phyloP scores from a whole-genome alignment of 2,113 vertebrate species.

The Callipepla squamata region DNA sequence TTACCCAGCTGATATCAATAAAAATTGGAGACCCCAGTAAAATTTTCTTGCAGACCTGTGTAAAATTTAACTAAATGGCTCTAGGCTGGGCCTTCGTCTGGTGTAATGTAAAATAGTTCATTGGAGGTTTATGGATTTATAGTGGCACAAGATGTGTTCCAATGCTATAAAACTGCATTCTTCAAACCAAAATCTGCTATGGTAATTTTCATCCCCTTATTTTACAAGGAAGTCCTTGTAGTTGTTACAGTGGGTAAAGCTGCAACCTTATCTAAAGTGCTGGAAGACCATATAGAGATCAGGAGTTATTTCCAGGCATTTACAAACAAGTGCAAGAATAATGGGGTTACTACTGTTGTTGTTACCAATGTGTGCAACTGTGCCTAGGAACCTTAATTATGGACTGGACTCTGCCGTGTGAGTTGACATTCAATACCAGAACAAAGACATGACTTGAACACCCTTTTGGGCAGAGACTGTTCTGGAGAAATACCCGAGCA shows the following conservation, averaged over 20 bases:
- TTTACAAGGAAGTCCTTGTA: not conserved
- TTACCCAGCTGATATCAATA: not conserved
- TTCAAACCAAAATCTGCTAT: not conserved
- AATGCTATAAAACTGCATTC: not conserved
- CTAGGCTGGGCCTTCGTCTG: not conserved
- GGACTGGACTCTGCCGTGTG: not conserved
- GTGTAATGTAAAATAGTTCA: not conserved
- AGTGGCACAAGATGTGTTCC: not conserved
- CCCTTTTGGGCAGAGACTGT: not conserved
- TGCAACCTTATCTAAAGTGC: not conserved
- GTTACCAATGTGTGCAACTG: not conserved
- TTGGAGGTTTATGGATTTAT: not conserved
- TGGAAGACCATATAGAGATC: not conserved
- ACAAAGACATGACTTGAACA: not conserved
- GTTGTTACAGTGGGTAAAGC: not conserved
- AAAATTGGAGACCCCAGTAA: not conserved
- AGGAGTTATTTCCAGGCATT: not conserved
- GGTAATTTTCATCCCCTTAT: not conserved
- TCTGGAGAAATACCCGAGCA: accelerated
- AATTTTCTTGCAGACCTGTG: not conserved
- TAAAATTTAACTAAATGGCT: not conserved
- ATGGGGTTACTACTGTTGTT: not conserved
- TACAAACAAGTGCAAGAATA: not conserved
- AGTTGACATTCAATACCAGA: not conserved
- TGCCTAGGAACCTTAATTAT: not conserved